Base-by-base conservation (phyloP, 2,797 vertebrate genomes). In the Margarornis squamiger region DNA sequence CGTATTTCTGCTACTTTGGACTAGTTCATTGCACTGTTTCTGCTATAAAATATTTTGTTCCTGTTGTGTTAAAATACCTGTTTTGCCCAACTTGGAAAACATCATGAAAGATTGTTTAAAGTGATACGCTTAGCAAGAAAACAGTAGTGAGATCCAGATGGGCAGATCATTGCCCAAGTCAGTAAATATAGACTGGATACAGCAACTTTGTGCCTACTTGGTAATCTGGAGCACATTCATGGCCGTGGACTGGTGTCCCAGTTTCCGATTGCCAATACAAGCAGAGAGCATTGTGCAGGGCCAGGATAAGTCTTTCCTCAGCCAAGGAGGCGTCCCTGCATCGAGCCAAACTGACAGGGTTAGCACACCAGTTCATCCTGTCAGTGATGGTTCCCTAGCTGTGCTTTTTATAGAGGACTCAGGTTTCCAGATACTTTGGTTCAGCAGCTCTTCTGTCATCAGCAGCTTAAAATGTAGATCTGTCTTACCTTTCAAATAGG, bases 341-440 rank as follows among this genome's bases (percentile, higher is more conserved):
- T 6, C 3, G 6, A 81, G 70, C 48, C 83, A 95, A 88, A 82
- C 34, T 3, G 3, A 17, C 6, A 32, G 89, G 66, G 83, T 94
- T 71, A 55, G 38, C 51, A 55, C 67, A 62, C 19, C 70, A 70
- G 67, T 86, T 89, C 57, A 51, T 54, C 70, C 72, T 86, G 76
- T 51, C 92, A 65, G 10, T 79, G 90, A 90, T 30, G 55, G 78
- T 20, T 94, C 67, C 34, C 43, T 70, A 57, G 61, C 76, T 93
- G 75, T 4, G 24, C 95, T 96, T 96, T 96, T 96, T 94, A 94
- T 92, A 95, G 91, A 88, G 51, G 86, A 67, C 86, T 96, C 95
- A 10, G 57, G 61, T 91, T 96, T 92, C 95, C 61, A 51, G 84
- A 88, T 94, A 91, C 76, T 95, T 97, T 76, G 49, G 87, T 66